A percentile compares a stretch with the other conserved stretches of the same genome.
Evolutionary conservation across 2,888 invertebrate species (phyloP).

Genomic region (Zootermopsis nevadensis): DNA sequence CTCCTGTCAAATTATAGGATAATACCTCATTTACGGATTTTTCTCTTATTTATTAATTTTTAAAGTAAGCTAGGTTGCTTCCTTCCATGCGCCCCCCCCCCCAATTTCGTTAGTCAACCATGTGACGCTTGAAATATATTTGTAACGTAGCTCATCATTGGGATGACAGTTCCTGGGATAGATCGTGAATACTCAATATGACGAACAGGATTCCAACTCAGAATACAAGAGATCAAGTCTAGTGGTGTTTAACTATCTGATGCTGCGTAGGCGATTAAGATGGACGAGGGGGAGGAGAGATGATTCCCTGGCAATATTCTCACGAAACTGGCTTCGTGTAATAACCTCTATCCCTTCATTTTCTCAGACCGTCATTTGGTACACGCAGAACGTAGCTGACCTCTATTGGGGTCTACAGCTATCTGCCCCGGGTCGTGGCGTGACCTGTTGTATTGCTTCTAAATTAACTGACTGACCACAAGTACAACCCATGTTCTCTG

Average conservation of each 20-base stretch:
- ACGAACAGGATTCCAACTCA: background rate
- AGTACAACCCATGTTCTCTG: too few relatives aligned
- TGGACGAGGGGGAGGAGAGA: background rate
- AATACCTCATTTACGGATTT: too few relatives aligned
- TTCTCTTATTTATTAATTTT: too few relatives aligned
- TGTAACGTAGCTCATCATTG: background rate
- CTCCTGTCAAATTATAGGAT: too few relatives aligned
- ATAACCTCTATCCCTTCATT: background rate
- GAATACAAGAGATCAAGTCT: background rate
- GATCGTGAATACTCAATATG: background rate
- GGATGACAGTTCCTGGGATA: background rate
- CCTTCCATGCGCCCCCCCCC: too few relatives aligned
- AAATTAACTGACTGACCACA: too few relatives aligned
- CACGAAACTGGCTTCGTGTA: background rate
- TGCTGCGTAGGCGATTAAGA: background rate
- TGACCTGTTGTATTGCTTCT: too few relatives aligned
- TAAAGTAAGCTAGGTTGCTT: too few relatives aligned
- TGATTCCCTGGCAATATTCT: background rate
- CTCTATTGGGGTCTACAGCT: background rate
- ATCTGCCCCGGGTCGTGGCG: too few relatives aligned
- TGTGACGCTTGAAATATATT: too few relatives aligned
- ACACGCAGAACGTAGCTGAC: background rate
- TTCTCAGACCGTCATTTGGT: conserved; percentile 17
- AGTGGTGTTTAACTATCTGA: background rate
- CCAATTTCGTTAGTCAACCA: too few relatives aligned